Base-by-base conservation (phyloP, 64 coral and sea anemone genomes). In the Montipora capricornis region DNA sequence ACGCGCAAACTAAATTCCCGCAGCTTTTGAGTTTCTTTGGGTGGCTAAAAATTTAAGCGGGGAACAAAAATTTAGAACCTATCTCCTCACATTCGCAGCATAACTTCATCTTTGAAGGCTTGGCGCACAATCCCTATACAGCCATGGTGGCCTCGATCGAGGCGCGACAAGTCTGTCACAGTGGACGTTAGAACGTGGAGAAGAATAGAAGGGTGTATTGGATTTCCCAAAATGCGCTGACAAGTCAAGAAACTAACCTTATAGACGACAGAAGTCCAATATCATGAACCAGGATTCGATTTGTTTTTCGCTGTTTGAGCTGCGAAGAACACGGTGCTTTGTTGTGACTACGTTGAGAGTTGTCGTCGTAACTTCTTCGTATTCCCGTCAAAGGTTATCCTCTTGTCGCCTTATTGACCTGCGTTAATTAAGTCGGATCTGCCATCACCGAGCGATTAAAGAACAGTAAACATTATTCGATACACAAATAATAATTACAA, bases 381-480 rank as follows among this genome's bases (percentile, higher is more conserved):
- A 11, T 57, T 12, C 61, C 3, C 9, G 61, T 64, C 10, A 16
- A 64, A 15, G 61, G 9, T 64, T 64, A 64, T 12, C 73, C 10
- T 75, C 73, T 6, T 75, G 73, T 75, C 73, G 22, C 26, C 22
- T 52, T 47, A 51, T 22, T 82, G 80, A 83, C 81, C 81, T 48
- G 58, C 44, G 13, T 83, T 59, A n/a, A 47, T 46, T 83, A 61
- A 83, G 19, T 75, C 73, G 73, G 73, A 75, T 75, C 73, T 11
- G 73, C 73, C 73, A 9, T 37, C 73, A 4, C 45, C 0, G 11
- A 5, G 73, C 37, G 17, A n/a, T n/a, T 71, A 71, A 71, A 20
- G 14, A 71, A 71, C 24, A 46, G 78, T 53, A 80, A 80, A 80
- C 78, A 80, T 75, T 24, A 6, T 24, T 44, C 44, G 8, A 3